Base-by-base conservation (phyloP, 2,113 vertebrate species). In the Muntiacus muntjak region DNA sequence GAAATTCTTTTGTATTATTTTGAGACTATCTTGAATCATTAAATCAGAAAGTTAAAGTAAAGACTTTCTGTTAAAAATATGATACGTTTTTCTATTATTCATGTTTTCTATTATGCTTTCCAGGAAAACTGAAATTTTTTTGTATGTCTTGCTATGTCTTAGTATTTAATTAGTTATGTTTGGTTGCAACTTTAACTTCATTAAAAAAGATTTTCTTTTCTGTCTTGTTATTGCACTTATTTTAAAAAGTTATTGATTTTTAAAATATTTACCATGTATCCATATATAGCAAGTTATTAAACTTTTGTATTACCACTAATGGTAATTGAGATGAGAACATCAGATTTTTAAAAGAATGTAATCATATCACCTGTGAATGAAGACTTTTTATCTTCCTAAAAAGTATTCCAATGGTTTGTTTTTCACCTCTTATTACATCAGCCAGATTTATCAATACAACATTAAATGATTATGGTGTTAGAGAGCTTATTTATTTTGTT, bases 341-440 rank as follows among this genome's bases (percentile, higher is more conserved):
- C 83, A 88, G 50, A 47, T 50, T 87, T 86, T 79, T 67, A 45
- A 92, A 92, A 71, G 58, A 45, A 12, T 36, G 7, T 78, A 14
- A 81, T 82, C 33, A 47, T 33, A 57, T 83, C 33, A 55, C 83
- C 76, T 92, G 47, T 21, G 17, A 58, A 79, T 47, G 71, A 93
- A 93, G 74, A 71, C 36, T 26, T 33, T 71, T 60, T 74, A 23
- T 74, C 74, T 90, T 90, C 91, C 86, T 71, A 90, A 40, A 79
- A 91, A 92, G 78, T 88, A 81, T 50, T 50, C 43, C n/a, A n/a
- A 21, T 14, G 88, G 91, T 93, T 96, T 94, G 85, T 95, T 97
- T 98, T 98, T 98, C 97, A 64, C 97, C 93, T 97, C 97, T 93
- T 97, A 97, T 98, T 91, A 91, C 54, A 85, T 85, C 54, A 85